phyloP scores from a whole-genome alignment of 2,797 vertebrate species.

The Otolemur crassicaudatus region DNA sequence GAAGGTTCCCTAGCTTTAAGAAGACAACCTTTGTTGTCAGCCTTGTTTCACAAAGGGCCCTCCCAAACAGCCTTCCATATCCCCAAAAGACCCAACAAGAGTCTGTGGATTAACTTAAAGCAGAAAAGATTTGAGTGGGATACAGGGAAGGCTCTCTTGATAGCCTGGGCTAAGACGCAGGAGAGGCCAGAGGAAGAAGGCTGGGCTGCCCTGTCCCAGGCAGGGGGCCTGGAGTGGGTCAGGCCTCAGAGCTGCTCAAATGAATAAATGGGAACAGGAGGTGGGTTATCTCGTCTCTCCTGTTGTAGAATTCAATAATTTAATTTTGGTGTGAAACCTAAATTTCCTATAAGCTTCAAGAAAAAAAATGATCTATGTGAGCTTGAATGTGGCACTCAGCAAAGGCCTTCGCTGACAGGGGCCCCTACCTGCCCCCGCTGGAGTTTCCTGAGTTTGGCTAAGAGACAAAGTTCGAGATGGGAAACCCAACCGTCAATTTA shows the following conservation, averaged over 20 bases:
- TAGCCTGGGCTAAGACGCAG: neutral
- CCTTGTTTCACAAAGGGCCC: neutral
- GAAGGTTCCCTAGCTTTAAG: neutral
- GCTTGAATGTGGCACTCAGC: slow-evolving; percentile 29
- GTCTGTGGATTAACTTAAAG: slow-evolving; percentile 27
- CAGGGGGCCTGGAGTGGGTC: neutral
- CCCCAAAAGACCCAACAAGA: slow-evolving; percentile 32
- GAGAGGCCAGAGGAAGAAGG: neutral
- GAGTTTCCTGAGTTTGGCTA: slow-evolving; percentile 68
- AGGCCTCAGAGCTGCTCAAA: neutral
- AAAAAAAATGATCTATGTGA: neutral
- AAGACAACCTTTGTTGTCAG: neutral
- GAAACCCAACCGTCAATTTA: slow-evolving; percentile 88
- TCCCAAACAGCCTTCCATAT: neutral
- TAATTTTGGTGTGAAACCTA: slow-evolving; percentile 20
- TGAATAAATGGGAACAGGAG: neutral
- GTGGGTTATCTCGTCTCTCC: neutral
- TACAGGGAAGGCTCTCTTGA: neutral
- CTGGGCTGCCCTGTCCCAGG: neutral
- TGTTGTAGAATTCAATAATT: slow-evolving; percentile 9
- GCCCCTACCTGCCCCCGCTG: neutral
- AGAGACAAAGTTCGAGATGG: slow-evolving; percentile 85
- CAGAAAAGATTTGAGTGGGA: slow-evolving; percentile 45
- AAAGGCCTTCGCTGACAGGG: neutral
- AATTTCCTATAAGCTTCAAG: slow-evolving; percentile 45